Percentiles rank a stretch among this genome's conserved stretches.
phyloP scores from a whole-genome alignment of 2,888 invertebrate species.

The Ellobium chinense region DNA sequence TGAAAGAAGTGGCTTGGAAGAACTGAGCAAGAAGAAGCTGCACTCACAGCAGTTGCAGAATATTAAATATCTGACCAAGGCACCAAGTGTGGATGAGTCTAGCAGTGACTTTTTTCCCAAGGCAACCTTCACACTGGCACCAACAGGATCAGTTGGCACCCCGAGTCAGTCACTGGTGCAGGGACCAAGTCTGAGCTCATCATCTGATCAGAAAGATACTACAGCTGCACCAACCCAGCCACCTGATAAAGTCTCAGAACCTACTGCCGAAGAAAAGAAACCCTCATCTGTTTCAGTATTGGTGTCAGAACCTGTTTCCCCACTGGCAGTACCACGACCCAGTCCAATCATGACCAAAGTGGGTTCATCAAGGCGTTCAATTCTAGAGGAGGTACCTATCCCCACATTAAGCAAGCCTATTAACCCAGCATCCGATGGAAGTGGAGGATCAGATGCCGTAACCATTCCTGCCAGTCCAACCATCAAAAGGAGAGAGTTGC shows the following conservation, averaged over 20 bases:
- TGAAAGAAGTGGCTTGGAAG: neutral
- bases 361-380: slow-evolving; percentile 22
- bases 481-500: slow-evolving; percentile 40
- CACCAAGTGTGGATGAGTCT: slow-evolving; percentile 28
- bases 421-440: neutral
- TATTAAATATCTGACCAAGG: slow-evolving; percentile 34
- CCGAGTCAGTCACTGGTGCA: neutral
- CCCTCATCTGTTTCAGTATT: neutral
- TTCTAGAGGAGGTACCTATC: slow-evolving; percentile 41
- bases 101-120: slow-evolving; percentile 19
- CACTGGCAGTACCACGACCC: neutral
- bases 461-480: slow-evolving; percentile 46
- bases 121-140: neutral
- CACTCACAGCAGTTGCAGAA: slow-evolving; percentile 42
- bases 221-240: neutral
- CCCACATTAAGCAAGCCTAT: slow-evolving; percentile 31
- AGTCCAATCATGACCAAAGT: neutral
- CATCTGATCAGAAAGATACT: neutral
- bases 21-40: slow-evolving; percentile 27
- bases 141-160: neutral
- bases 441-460: slow-evolving; percentile 14
- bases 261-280: neutral
- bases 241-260: neutral
- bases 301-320: neutral
- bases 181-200: neutral